Evolutionary conservation across 2,113 vertebrate species (phyloP).

Genomic region (Sclerurus mexicanus): DNA sequence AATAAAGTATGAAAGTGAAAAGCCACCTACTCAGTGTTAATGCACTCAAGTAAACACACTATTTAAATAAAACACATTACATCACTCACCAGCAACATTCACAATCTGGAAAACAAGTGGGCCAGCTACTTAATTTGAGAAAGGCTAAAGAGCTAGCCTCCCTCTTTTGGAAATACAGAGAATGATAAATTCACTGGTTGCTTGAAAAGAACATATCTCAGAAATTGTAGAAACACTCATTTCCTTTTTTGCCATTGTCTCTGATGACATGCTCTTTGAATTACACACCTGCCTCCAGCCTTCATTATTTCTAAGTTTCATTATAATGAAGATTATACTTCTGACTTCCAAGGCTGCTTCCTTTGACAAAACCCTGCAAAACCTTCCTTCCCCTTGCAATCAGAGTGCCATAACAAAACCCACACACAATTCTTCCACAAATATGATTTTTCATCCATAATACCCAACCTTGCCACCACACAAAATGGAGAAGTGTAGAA

Average conservation of each 20-base stretch:
- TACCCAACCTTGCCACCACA: background rate
- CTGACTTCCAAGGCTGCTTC: background rate
- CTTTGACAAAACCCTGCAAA: background rate
- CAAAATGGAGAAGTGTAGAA: fast-evolving
- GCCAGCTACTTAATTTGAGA: background rate
- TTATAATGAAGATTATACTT: slow-evolving; percentile 18
- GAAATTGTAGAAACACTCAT: background rate
- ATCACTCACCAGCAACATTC: background rate
- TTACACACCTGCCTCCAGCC: slow-evolving; percentile 18
- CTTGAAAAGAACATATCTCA: background rate
- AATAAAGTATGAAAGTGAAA: background rate
- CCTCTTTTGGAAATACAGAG: background rate
- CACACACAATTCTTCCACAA: background rate
- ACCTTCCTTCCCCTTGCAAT: background rate
- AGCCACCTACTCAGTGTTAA: background rate
- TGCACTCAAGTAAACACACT: background rate
- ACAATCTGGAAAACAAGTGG: background rate
- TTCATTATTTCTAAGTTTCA: slow-evolving; percentile 18
- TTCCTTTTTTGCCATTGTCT: background rate
- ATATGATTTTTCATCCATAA: background rate
- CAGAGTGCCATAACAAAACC: background rate
- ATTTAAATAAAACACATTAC: background rate
- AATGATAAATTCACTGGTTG: background rate
- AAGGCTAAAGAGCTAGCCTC: background rate
- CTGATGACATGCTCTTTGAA: slow-evolving; percentile 1